Conservation (phyloP, 2,113 vertebrate genomes). For the Lepisosteus osseus region DNA sequence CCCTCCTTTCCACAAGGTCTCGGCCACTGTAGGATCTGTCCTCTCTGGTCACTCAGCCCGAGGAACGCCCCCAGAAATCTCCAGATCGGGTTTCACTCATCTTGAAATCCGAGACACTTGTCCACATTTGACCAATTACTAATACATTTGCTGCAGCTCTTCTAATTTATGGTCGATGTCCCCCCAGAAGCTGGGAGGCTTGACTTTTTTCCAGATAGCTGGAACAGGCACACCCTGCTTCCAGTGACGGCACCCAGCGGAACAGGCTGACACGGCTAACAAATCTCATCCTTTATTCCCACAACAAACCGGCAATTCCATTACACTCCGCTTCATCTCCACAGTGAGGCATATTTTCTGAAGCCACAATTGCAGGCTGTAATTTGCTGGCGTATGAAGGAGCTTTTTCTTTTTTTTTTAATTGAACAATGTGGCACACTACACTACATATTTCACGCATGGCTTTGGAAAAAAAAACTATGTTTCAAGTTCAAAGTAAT, state of each 20-base stretch:
- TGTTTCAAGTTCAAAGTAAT: no score
- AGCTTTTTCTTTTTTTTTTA: neutral
- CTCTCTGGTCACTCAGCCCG: neutral
- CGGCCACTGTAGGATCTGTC: neutral
- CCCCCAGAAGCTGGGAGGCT: conserved; percentile 1
- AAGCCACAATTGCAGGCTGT: conserved; percentile 8
- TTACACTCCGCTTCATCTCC: conserved; percentile 3
- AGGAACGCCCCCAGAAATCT: neutral
- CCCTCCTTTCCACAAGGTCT: neutral
- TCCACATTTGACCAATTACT: conserved; percentile 9
- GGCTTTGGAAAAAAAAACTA: no score
- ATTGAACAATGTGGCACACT: no score
- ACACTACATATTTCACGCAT: no score
- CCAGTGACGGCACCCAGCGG: conserved; percentile 26
- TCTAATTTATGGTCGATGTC: conserved; percentile 19
- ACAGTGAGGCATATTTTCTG: neutral
- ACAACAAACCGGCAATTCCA: conserved; percentile 19
- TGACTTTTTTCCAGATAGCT: conserved; percentile 39
- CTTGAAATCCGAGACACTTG: conserved; percentile 25
- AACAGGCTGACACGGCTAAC: conserved; percentile 12
- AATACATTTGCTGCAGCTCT: conserved; percentile 14
- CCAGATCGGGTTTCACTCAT: conserved; percentile 8
- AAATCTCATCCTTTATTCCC: conserved; percentile 16
- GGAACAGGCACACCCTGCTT: conserved; percentile 4
- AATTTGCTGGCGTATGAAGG: neutral